phyloP scores from a whole-genome alignment of 2,888 invertebrate species.

The Augiades crinisus region DNA sequence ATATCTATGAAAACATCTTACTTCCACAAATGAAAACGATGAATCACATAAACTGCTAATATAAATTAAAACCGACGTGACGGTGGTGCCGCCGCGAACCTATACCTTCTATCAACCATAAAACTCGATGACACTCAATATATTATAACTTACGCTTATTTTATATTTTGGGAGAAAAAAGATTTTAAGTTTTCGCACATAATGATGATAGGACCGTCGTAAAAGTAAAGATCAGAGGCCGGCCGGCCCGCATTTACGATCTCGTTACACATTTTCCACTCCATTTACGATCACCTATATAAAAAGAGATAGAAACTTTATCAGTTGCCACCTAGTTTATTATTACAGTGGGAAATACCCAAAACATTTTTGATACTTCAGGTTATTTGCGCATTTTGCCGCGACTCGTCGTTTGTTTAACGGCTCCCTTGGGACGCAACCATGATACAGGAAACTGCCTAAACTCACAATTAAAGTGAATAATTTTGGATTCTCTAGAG shows the following conservation, averaged over 20 bases:
- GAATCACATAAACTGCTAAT: too few species aligned
- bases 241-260: constrained; percentile 20
- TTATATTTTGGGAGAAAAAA: too few species aligned
- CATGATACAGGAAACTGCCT: constrained; percentile 8
- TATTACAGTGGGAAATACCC: constrained; percentile 13
- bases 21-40: too few species aligned
- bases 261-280: constrained; percentile 24
- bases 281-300: constrained; percentile 21
- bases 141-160: too few species aligned
- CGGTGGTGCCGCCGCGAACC: too few species aligned
- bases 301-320: constrained; percentile 17
- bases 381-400: constrained; percentile 20
- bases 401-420: constrained; percentile 22
- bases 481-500: not conserved
- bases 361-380: constrained; percentile 19
- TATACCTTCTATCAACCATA: too few species aligned
- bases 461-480: not conserved
- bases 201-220: not conserved
- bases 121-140: too few species aligned
- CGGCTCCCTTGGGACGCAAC: constrained; percentile 11
- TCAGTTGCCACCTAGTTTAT: constrained; percentile 14
- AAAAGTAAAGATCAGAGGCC: constrained; percentile 8
- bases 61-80: too few species aligned
- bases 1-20: too few species aligned
- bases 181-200: not conserved